Evolutionary conservation across 2,888 invertebrate species (phyloP), one percentile per base, ranked within the genome.

Genomic region (Suillia variegata): DNA sequence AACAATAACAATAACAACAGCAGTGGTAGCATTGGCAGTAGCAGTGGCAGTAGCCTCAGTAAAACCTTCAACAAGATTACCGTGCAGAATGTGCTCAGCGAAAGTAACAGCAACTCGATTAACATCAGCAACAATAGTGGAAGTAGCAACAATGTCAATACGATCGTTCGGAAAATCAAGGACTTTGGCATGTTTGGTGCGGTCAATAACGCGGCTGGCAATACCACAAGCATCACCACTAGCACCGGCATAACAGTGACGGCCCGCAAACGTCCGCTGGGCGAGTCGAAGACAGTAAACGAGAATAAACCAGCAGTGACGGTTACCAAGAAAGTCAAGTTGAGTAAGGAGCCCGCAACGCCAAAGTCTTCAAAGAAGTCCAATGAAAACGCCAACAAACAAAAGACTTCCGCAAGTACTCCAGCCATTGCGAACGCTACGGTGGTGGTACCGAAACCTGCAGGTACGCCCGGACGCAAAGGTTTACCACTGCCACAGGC

Each of bases 401-500:
- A 26, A 13, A 60, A 52, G 20, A n/a, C n/a, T n/a, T n/a, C n/a
- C n/a, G n/a, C n/a, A n/a, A n/a, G n/a, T n/a, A n/a, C n/a, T n/a
- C n/a, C n/a, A n/a, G n/a, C n/a, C n/a, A n/a, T n/a, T n/a, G n/a
- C n/a, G n/a, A n/a, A n/a, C n/a, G 4, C 15, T 4, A 4, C 4
- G 4, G 45, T 45, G 18, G 20, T 18, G 6, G 18, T 45, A 6
- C 4, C 3, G 3, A n/a, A n/a, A 4, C 6, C 38, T 5, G 13
- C 38, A 10, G 76, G 78, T 1, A 76, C 76, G 0, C 77, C 79
- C 1, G 78, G 80, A 0, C 72, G 80, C 13, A 81, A 81, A 31
- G 78, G 80, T 0, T 54, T 88, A 59, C 88, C 91, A 2, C 89
- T 89, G 53, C 92, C 91, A 0, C 87, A 92, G 20, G 91, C 94